Base-by-base conservation (phyloP, 2,113 vertebrate species). In the Phyllopteryx taeniolatus region DNA sequence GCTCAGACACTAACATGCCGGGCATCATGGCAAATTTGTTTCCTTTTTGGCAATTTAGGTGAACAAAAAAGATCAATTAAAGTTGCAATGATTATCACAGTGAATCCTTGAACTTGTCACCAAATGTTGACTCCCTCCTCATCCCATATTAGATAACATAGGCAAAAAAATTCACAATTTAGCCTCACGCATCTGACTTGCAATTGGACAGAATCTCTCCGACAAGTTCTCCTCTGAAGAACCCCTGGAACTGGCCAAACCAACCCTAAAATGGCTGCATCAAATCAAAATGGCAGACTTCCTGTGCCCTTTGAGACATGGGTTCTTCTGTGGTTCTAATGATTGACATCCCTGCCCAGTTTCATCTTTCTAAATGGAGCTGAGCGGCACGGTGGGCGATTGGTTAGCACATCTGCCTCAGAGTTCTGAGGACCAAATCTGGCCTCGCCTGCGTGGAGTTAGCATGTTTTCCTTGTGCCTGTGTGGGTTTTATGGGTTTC, bases 31-130 rank as follows among this genome's bases (percentile, higher is more conserved):
- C 66, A 79, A 83, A 91, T 91, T 22, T 79, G 88, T 91, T 84
- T 85, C 33, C 73, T 70, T 88, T 79, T 89, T 79, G 82, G 88
- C 84, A 91, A 90, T 93, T 94, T 93, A 78, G 71, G 70, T 87
- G 82, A 77, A 62, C 72, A 79, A 85, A 79, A 77, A 68, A 43
- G 67, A 19, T 82, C 80, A 91, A 90, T 15, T 15, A 39, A 35
- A 22, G n/a, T 5, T 42, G 17, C 3, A 14, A 6, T 59, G 56
- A 59, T 61, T 35, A 17, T 8, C 2, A 35, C 14, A 5, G 15
- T 14, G 15, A 61, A 17, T 22, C 20, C 20, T n/a, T 14, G 9
- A 56, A 56, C 4, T 56, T 8, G 53, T 56, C 20, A 56, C n/a
- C n/a, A 22, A 10, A 22, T 22, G n/a, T n/a, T 56, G 20, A 56